Evolutionary conservation across 2,797 vertebrate species (phyloP).

Genomic region (Megalops cyprinoides): DNA sequence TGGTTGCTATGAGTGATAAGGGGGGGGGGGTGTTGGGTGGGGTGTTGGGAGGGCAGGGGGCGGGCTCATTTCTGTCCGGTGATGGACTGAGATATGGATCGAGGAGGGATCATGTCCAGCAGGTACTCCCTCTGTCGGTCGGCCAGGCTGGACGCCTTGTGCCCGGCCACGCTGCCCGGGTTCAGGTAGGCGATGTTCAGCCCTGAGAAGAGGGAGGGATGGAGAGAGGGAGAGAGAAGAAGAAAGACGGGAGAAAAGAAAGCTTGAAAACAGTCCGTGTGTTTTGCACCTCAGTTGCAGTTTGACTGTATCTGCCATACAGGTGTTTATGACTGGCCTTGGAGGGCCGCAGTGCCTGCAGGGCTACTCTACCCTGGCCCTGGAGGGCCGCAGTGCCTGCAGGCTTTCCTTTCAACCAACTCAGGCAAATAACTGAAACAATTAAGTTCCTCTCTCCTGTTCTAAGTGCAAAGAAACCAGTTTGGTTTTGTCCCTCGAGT

Average conservation of each 20-base stretch:
- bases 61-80: conserved; percentile 87
- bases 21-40: conserved; percentile 54
- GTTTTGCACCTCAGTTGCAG: too few species aligned
- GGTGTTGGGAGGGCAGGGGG: conserved; percentile 49
- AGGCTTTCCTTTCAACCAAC: too few species aligned
- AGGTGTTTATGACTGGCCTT: too few species aligned
- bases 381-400: too few species aligned
- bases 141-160: conserved; percentile 83
- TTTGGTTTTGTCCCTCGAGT: too few species aligned
- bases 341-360: too few species aligned
- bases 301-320: too few species aligned
- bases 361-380: too few species aligned
- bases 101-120: conserved; percentile 88
- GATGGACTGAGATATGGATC: conserved; percentile 91
- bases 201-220: conserved; percentile 53
- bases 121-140: conserved; percentile 87
- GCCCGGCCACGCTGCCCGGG: conserved; percentile 78
- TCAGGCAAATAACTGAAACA: too few species aligned
- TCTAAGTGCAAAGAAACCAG: too few species aligned
- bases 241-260: neutral
- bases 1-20: conserved; percentile 37
- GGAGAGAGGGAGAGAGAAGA: neutral
- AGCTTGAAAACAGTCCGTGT: too few species aligned
- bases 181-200: conserved; percentile 88
- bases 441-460: too few species aligned